phyloP scores from a whole-genome alignment of 2,797 vertebrate species.

The Spinus pinus region DNA sequence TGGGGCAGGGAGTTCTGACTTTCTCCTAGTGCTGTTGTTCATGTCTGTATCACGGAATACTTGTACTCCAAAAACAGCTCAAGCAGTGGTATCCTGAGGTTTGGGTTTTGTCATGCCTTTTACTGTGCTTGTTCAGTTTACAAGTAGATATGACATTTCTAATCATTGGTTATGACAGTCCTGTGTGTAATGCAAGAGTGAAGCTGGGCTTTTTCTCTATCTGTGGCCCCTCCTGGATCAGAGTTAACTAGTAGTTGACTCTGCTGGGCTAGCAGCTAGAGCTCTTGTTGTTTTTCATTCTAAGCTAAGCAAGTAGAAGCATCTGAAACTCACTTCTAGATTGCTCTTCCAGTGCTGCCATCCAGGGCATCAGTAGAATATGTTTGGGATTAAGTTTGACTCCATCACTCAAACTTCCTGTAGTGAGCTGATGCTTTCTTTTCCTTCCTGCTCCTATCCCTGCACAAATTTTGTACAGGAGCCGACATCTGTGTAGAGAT shows the following conservation, averaged over 20 bases:
- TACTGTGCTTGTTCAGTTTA: not conserved
- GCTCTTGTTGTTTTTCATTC: not conserved
- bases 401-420: slow-evolving; percentile 35
- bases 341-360: slow-evolving; percentile 16
- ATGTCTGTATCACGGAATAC: not conserved
- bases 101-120: not conserved
- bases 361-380: slow-evolving; percentile 28
- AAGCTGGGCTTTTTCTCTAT: slow-evolving; percentile 2
- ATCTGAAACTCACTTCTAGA: slow-evolving; percentile 13
- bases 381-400: slow-evolving; percentile 36
- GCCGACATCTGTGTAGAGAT: slow-evolving; percentile 30
- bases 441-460: slow-evolving; percentile 30
- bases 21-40: not conserved
- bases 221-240: not conserved
- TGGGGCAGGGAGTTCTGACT: not conserved
- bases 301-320: slow-evolving; percentile 2
- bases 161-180: not conserved
- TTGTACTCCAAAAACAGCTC: not conserved
- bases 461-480: slow-evolving; percentile 30
- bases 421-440: slow-evolving; percentile 39
- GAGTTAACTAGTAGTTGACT: slow-evolving; percentile 21
- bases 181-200: not conserved
- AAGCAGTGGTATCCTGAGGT: not conserved
- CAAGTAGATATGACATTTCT: not conserved
- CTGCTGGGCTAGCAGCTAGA: slow-evolving; percentile 17